Evolutionary conservation across 2,797 vertebrate species (phyloP).

Genomic region (Hipposideros larvatus): DNA sequence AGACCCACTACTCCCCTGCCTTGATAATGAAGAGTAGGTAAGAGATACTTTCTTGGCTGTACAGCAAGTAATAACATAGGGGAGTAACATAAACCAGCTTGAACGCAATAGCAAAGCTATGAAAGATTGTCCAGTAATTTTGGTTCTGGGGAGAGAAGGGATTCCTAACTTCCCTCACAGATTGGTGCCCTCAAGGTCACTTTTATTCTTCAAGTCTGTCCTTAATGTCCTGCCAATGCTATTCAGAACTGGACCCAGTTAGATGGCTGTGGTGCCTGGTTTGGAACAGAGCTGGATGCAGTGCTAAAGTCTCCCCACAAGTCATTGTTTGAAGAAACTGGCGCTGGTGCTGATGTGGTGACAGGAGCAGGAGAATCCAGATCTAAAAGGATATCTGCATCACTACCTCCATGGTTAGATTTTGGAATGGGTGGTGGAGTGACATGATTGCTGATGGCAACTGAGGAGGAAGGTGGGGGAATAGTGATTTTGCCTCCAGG

Average conservation of each 20-base stretch:
- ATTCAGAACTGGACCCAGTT: conserved; percentile 96
- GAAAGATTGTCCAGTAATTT: conserved; percentile 82
- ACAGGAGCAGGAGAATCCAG: conserved; percentile 92
- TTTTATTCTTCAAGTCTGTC: conserved; percentile 83
- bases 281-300: conserved; percentile 89
- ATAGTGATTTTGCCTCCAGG: conserved; percentile 93
- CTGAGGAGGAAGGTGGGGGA: conserved; percentile 88
- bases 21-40: conserved; percentile 3
- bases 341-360: conserved; percentile 85
- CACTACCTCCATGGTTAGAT: conserved; percentile 79
- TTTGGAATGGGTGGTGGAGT: conserved; percentile 89
- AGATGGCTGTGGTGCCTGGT: conserved; percentile 90
- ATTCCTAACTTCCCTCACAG: conserved; percentile 76
- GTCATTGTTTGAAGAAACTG: conserved; percentile 88
- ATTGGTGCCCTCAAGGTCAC: conserved; percentile 79
- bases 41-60: conserved; percentile 39
- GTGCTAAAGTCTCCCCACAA: conserved; percentile 96
- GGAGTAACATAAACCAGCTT: conserved; percentile 30
- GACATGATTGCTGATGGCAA: conserved; percentile 90
- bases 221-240: conserved; percentile 68
- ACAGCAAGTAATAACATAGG: conserved; percentile 26
- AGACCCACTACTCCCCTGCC: conserved; percentile 29
- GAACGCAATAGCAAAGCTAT: conserved; percentile 51
- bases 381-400: conserved; percentile 93
- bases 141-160: conserved; percentile 82